Evolutionary conservation across 1,140 invertebrate genomes (phyloP), one percentile per base, ranked within the genome.

Genomic region (Medauroidea extradentata): DNA sequence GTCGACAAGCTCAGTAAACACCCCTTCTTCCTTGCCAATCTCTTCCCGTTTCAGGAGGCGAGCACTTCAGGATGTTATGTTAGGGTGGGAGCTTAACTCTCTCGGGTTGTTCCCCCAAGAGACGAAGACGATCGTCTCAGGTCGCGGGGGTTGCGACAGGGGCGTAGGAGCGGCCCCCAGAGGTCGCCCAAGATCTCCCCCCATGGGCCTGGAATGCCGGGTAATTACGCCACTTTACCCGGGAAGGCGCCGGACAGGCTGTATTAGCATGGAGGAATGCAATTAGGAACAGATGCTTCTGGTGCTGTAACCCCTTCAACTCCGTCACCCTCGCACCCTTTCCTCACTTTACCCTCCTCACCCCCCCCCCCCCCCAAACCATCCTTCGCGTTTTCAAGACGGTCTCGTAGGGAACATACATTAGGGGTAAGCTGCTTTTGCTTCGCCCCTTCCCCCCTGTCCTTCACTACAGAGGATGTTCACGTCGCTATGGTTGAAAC

Each of bases 221-320:
- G 60, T 56, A 59, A 62, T 62, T 62, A 62, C 60, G 49, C 34
- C 60, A 62, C 60, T 62, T 62, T 53, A 24, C 29, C 24, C 9
- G 38, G 46, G 2, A 24, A 23, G 43, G 39, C 46, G 41, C 44
- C 55, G 60, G 60, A 62, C 60, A 62, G 44, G 60, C 60, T 62
- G 60, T 62, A 62, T 62, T 62, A 62, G 60, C 54, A 62, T 59
- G 39, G 53, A 62, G 60, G 60, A 62, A 62, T 62, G 60, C 60
- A 62, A 62, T 62, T 62, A 62, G 60, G 56, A 48, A 62, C 60
- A 62, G 56, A 58, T 58, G 60, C 43, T 57, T 53, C 59, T 23
- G 24, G 44, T 21, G 44, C 53, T 43, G 18, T 19, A 41, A 41
- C 59, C 29, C 24, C 24, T 57, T 51, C 49, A 29, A 29, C 24